Evolutionary conservation across 2,888 invertebrate species (phyloP), one percentile per base, ranked within the genome.

Genomic region (Oscheius myriophilus): DNA sequence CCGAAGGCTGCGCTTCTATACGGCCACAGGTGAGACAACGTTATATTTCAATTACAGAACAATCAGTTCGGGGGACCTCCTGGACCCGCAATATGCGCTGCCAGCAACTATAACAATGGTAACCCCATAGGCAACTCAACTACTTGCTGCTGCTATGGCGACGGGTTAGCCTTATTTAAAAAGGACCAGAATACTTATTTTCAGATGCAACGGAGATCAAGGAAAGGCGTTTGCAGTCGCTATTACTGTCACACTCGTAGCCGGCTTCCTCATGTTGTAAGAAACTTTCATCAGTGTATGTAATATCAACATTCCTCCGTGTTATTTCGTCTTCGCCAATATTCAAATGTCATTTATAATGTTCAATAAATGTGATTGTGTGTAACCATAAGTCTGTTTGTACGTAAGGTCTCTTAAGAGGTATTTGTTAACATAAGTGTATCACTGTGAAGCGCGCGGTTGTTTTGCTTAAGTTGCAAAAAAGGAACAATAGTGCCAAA

Each of bases 81-180:
- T 33, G 41, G 14, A 1, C 39, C 52, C 41, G 9, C 23, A 3
- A 9, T 53, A 39, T 39, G 18, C 42, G 9, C 18, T 21, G 2
- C 49, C 49, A 33, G 9, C 33, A 3, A 3, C 9, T 6, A 9
- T 9, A 33, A 33, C 33, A 33, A 6, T 4, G 42, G 23, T n/a
- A 41, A 52, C 16, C 25, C 14, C 11, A 25, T 9, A 18, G 52
- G 39, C 42, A 63, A 42, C 23, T n/a, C 39, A 4, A 52, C 41
- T 16, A 14, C 21, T 14, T 63, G 63, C 25, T 63, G 63, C 33
- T 63, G 63, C 33, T 63, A 63, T 18, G 63, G 63, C 41, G 63
- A 63, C 39, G 53, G 63, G 63, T 63, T 18, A 18, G 33, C 18
- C 1, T 46, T 21, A 43, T n/a, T n/a, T 1, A 49, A 4, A 26